Conservation (phyloP, 1,140 invertebrate genomes). For the Caenorhabditis remanei region DNA sequence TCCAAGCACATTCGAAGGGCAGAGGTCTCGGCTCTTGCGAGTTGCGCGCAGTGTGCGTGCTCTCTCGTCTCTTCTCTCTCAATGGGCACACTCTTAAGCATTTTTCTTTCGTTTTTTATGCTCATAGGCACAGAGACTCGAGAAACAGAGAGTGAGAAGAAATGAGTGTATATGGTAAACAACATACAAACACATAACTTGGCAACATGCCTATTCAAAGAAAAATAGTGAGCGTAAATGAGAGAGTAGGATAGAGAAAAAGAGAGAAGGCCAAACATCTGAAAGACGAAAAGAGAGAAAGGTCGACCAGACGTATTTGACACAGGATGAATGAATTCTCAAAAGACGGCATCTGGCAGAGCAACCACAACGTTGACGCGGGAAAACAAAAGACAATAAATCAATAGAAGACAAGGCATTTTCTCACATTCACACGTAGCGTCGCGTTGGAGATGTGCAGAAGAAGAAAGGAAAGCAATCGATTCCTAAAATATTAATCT, state of each 20-base stretch:
- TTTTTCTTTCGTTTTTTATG: conserved; percentile 51
- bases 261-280: conserved; percentile 10
- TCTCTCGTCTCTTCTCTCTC: conserved; percentile 12
- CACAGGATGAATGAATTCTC: conserved; percentile 21
- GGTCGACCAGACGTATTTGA: not conserved
- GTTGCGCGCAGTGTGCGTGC: conserved; percentile 34
- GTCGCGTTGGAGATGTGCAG: too few species aligned
- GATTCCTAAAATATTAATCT: too few species aligned
- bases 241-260: not conserved
- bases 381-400: not conserved
- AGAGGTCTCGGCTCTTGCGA: not conserved
- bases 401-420: not conserved
- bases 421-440: too few species aligned
- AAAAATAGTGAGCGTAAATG: not conserved
- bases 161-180: conserved; percentile 36
- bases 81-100: not conserved
- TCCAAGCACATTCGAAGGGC: not conserved
- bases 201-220: conserved; percentile 32
- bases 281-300: not conserved
- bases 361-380: not conserved
- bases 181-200: conserved; percentile 2
- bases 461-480: too few species aligned
- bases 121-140: not conserved
- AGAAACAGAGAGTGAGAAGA: not conserved
- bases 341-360: conserved; percentile 16